Evolutionary conservation across 2,113 vertebrate species (phyloP).

Genomic region (Dromaius novaehollandiae): DNA sequence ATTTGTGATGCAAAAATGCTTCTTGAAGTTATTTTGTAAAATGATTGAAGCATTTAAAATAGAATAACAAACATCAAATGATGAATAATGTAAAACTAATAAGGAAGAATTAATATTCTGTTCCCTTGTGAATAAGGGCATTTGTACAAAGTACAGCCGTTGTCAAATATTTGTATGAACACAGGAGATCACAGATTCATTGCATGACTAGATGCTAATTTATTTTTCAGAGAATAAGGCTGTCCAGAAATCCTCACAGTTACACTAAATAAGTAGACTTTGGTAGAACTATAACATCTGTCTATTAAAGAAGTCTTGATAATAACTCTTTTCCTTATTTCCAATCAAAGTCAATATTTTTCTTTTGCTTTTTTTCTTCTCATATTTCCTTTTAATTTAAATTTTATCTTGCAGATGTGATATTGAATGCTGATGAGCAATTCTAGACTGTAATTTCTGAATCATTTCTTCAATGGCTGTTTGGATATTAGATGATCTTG

Average conservation of each 20-base stretch:
- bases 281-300: background rate
- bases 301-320: background rate
- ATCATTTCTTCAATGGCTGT: background rate
- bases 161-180: background rate
- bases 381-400: background rate
- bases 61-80: background rate
- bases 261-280: background rate
- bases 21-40: background rate
- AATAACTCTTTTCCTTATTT: background rate
- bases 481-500: background rate
- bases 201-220: background rate
- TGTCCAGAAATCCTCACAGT: background rate
- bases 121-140: background rate
- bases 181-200: background rate
- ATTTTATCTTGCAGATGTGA: background rate
- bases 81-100: background rate
- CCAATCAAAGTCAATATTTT: background rate
- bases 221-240: background rate
- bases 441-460: background rate
- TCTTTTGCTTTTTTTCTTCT: background rate
- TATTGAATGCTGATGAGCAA: background rate
- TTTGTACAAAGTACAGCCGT: background rate
- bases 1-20: background rate
- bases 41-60: background rate
- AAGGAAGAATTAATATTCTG: background rate